phyloP scores from a whole-genome alignment of 2,888 invertebrate species.

The Hypselothyrea guttata region DNA sequence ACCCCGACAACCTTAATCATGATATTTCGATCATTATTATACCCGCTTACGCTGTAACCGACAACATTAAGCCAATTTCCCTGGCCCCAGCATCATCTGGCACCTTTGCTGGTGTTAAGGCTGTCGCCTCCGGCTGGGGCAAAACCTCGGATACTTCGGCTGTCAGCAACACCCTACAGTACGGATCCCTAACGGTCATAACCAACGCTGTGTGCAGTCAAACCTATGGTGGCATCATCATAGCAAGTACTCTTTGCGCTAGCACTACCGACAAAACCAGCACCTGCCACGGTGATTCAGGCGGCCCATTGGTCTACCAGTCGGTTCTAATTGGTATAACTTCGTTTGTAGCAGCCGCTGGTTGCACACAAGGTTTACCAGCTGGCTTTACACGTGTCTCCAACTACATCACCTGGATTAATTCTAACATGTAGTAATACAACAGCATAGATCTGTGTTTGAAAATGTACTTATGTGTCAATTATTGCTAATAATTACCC shows the following conservation, averaged over 20 bases:
- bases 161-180: no score
- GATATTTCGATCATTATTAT: constrained; percentile 64
- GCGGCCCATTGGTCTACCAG: constrained; percentile 59
- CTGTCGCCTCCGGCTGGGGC: constrained; percentile 82
- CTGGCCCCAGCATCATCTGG: constrained; percentile 51
- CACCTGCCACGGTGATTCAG: constrained; percentile 64
- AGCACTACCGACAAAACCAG: constrained; percentile 42
- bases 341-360: constrained; percentile 42
- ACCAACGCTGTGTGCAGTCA: constrained; percentile 79
- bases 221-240: constrained; percentile 76
- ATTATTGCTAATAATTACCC: no score
- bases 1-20: no score
- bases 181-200: constrained; percentile 79
- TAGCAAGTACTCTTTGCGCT: constrained; percentile 44
- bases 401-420: constrained; percentile 62
- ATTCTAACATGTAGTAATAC: no score
- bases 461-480: no score
- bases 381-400: constrained; percentile 57
- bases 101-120: constrained; percentile 62
- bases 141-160: constrained; percentile 74
- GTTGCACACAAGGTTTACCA: constrained; percentile 49
- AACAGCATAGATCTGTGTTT: no score
- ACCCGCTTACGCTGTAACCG: constrained; percentile 44
- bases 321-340: constrained; percentile 49
- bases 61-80: constrained; percentile 45